phyloP scores from a whole-genome alignment of 1,140 invertebrate species.

The Tetragnatha versicolor region DNA sequence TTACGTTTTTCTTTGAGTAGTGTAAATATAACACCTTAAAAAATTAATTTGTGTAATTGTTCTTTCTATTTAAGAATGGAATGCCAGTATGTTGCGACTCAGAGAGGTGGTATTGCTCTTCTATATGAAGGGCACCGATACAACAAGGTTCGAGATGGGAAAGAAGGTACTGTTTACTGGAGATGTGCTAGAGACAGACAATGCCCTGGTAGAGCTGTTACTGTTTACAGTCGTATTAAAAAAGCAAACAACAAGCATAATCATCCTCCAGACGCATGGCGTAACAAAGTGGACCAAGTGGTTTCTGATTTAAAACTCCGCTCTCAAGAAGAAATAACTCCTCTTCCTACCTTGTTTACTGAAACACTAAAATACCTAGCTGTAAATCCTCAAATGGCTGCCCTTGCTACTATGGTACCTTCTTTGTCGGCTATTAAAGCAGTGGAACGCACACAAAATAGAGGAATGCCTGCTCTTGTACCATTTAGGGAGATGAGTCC shows the following conservation, averaged over 20 bases:
- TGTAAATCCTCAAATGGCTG: constrained; percentile 58
- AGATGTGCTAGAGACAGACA: constrained; percentile 60
- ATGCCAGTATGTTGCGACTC: constrained; percentile 61
- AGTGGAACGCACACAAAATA: constrained; percentile 46
- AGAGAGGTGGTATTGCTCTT: constrained; percentile 60
- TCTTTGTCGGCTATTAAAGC: constrained; percentile 55
- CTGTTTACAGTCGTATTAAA: constrained; percentile 60
- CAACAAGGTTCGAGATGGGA: constrained; percentile 61
- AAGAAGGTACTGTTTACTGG: constrained; percentile 62
- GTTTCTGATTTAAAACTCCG: constrained; percentile 56
- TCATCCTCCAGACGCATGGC: constrained; percentile 60
- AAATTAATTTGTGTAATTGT: no score
- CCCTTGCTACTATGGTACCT: constrained; percentile 56
- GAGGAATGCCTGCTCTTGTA: constrained; percentile 47
- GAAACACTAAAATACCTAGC: constrained; percentile 60
- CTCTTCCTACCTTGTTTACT: constrained; percentile 55
- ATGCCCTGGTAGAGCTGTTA: constrained; percentile 61
- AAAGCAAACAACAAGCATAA: constrained; percentile 62
- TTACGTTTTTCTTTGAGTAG: no score
- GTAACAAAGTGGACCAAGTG: constrained; percentile 56
- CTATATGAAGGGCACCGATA: constrained; percentile 61
- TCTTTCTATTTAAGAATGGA: constrained; percentile 56
- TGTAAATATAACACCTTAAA: no score
- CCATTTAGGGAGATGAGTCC: constrained; percentile 47
- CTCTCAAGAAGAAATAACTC: constrained; percentile 55